Conservation (phyloP, 35 echinoderm and acorn worm species). For the Antedon bifida region DNA sequence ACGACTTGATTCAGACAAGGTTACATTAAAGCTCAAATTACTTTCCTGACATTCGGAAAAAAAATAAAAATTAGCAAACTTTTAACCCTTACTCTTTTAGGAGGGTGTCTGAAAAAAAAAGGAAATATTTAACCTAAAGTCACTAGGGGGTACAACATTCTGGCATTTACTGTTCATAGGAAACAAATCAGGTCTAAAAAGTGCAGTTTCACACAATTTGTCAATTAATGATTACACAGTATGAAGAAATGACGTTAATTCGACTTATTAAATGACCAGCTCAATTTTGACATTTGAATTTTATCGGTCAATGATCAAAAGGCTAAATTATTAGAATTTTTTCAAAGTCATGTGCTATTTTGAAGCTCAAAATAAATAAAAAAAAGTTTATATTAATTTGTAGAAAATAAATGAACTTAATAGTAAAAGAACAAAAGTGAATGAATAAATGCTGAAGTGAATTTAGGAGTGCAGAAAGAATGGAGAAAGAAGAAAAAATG, state of each 20-base stretch:
- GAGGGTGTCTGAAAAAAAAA: neutral
- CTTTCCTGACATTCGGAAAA: neutral
- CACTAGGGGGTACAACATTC: neutral
- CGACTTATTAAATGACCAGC: neutral
- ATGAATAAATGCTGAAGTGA: too few relatives aligned
- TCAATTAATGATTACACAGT: neutral
- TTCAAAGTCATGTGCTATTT: neutral
- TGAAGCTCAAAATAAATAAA: too few relatives aligned
- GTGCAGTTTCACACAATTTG: neutral
- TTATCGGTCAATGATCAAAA: neutral
- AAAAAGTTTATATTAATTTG: too few relatives aligned
- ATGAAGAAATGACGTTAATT: neutral
- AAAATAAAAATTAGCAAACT: neutral
- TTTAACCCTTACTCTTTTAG: neutral
- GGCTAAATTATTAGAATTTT: neutral
- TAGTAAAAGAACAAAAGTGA: too few relatives aligned
- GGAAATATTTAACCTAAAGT: neutral
- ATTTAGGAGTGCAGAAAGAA: too few relatives aligned
- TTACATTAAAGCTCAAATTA: too few relatives aligned
- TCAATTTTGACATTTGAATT: neutral
- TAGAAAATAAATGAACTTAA: too few relatives aligned
- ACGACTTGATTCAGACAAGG: too few relatives aligned
- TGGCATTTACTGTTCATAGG: neutral
- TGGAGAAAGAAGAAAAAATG: too few relatives aligned
- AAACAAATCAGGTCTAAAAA: neutral